A percentile compares a stretch with the other conserved stretches of the same genome.
These are phyloP conservation scores for Stegostoma tigrinum DNA, from an alignment of 2,113 vertebrate genomes.

Conservation along the genomic window DNA sequence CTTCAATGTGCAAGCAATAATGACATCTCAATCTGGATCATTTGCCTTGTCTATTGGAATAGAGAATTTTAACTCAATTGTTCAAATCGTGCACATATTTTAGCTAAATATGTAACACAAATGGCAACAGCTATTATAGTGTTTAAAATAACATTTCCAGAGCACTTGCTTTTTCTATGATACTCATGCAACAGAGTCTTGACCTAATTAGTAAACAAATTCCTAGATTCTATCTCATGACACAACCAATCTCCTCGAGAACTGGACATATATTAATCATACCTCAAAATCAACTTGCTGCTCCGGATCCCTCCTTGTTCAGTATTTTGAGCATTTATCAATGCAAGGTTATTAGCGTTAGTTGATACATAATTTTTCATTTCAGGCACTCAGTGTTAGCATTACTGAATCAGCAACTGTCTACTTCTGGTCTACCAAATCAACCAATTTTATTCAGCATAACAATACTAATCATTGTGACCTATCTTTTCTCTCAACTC, in stretches of 20 bases:
- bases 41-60: neutral
- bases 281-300: neutral
- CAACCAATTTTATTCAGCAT: neutral
- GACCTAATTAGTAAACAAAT: neutral
- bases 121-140: neutral
- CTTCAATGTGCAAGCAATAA: neutral
- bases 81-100: neutral
- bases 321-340: neutral
- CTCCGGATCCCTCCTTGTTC: neutral
- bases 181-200: neutral
- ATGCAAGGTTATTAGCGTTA: neutral
- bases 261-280: neutral
- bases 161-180: neutral
- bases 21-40: neutral
- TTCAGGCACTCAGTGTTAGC: neutral
- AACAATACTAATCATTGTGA: neutral
- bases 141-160: neutral
- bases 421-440: neutral
- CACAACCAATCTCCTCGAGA: neutral
- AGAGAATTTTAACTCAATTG: neutral
- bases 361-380: neutral
- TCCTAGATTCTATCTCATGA: neutral
- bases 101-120: too few species aligned
- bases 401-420: neutral
- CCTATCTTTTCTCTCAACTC: neutral